Evolutionary conservation across 2,113 vertebrate genomes (phyloP), one percentile per base, ranked within the genome.

Genomic region (Macquaria ambigua): DNA sequence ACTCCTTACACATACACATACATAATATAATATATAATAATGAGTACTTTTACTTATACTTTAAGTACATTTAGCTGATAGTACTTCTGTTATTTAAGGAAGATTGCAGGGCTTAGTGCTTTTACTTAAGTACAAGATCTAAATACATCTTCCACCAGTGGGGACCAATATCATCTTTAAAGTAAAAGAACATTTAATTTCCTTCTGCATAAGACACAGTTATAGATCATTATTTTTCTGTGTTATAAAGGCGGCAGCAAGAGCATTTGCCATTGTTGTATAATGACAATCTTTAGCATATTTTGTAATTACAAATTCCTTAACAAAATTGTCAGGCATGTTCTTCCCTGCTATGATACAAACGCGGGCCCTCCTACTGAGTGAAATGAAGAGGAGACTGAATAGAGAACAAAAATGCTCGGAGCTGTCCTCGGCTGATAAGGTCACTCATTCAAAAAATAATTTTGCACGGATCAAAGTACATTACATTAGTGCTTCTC

Each of bases 401-500:
- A 76, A 37, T 56, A 72, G 43, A 62, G 53, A 79, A 59, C 28
- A 71, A 66, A 80, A 70, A 77, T 46, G 50, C 56, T 53, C 21
- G 2, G 3, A 46, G 48, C 64, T 21, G 15, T 83, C 37, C 39
- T 67, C 12, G 18, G 21, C 14, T 73, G 71, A 82, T 74, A 72
- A 81, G 67, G 66, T 79, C 58, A 71, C 15, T 7, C 34, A 46
- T 73, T 66, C 9, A 82, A 77, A 83, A 69, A 58, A 10, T 28
- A 0, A 34, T 77, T 69, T 64, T 41, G 25, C 41, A 53, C 21
- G n/a, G 67, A 72, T 85, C 82, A 88, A 58, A 69, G 46, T 39
- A 31, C 64, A 43, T 55, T n/a, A 67, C 6, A 67, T 85, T 75
- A 68, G 20, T 48, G 79, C 50, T 80, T 71, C 71, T 62, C 59